A percentile compares a stretch with the other conserved stretches of the same genome.
Conservation (phyloP, 2,113 vertebrate species). For the Zosterops japonicus region DNA sequence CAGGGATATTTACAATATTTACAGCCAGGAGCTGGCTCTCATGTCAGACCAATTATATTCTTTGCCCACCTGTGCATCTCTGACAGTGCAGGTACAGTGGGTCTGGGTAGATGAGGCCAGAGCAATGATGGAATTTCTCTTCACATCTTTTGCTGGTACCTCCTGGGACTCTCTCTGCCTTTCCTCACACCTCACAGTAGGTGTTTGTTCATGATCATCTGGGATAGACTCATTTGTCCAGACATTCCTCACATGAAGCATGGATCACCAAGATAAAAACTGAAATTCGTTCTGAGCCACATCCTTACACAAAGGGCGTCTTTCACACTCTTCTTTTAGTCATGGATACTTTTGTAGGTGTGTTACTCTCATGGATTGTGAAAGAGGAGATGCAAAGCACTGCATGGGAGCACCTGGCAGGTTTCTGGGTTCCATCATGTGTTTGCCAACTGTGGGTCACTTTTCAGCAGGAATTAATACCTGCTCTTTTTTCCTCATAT, state of each 20-base stretch:
- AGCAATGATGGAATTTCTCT: background rate
- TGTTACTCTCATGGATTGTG: background rate
- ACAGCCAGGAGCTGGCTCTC: rapidly evolving
- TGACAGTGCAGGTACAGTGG: background rate
- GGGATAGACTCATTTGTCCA: background rate
- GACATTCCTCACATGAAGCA: background rate
- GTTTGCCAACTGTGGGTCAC: background rate
- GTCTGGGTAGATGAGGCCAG: background rate
- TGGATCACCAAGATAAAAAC: background rate
- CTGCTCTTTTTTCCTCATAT: background rate
- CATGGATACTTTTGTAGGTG: background rate
- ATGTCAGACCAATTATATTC: background rate
- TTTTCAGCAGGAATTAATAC: background rate
- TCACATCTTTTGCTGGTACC: background rate
- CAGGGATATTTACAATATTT: too few relatives aligned
- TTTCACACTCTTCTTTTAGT: background rate
- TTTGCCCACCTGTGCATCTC: background rate
- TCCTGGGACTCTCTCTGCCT: background rate
- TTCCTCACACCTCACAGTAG: background rate
- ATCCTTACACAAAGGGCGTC: background rate
- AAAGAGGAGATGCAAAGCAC: background rate
- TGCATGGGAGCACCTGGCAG: background rate
- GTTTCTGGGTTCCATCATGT: background rate
- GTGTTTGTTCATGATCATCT: background rate
- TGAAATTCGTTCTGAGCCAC: rapidly evolving